Evolutionary conservation across 2,888 invertebrate species (phyloP), one percentile per base, ranked within the genome.

Genomic region (Pyrrhosoma nymphula): DNA sequence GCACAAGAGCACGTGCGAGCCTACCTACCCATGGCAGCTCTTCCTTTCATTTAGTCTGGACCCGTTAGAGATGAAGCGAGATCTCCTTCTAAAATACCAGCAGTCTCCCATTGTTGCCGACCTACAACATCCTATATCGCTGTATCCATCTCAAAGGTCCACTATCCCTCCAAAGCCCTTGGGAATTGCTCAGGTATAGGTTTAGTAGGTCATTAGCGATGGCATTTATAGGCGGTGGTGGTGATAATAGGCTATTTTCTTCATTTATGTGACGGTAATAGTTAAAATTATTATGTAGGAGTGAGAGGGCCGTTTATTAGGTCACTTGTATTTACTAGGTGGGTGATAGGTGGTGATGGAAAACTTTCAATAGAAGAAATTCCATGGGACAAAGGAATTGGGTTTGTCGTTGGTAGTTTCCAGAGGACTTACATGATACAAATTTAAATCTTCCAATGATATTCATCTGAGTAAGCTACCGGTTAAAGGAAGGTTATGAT

Each of bases 1-100:
- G 89, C 56, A 89, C 82, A 30, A 35, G 35, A 89, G 56, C 91
- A 91, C 91, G 91, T 91, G 91, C 93, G 82, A 14, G n/a, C 35
- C 82, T 82, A 35, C 35, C 82, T 82, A 30, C 82, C 82, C 82
- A 82, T 82, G 16, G 35, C 82, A 47, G 26, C 69, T 93, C 93
- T 69, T 63, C 91, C 91, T 39, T 60, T 82, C 82, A 82, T 82
- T 82, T 82, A 82, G 82, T 35, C 82, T 82, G 82, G 82, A 82
- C 82, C 82, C 82, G 82, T 82, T 82, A 82, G 82, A 82, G 82
- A 82, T 82, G n/a, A 82, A n/a, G 18, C 12, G 35, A 35, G n/a
- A 26, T 69, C n/a, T 30, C 82, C 35, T 30, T 82, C 82, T 82
- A 82, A 82, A 82, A 82, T 82, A 82, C 82, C 82, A 82, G 82